Evolutionary conservation across 2,797 vertebrate genomes (phyloP).

Genomic region (Pseudochirops corinnae): DNA sequence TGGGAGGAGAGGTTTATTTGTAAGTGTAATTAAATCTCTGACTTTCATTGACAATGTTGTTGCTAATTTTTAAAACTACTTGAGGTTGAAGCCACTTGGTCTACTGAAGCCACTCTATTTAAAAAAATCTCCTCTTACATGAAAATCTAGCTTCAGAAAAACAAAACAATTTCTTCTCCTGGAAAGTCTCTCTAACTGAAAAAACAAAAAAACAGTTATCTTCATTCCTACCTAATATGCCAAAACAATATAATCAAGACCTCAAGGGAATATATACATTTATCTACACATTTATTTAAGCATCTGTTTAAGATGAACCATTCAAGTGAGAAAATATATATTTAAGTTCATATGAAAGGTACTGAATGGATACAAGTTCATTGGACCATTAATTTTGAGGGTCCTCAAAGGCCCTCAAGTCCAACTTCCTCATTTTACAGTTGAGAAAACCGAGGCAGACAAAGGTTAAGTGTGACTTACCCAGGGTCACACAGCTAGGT

Average conservation of each 20-base stretch:
- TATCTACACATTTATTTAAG: neutral
- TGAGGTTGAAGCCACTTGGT: slow-evolving; percentile 14
- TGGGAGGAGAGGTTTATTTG: neutral
- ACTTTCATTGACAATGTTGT: slow-evolving; percentile 8
- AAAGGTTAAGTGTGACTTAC: neutral
- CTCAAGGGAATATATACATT: neutral
- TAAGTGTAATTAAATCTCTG: neutral
- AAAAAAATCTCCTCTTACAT: neutral
- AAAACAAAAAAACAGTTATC: neutral
- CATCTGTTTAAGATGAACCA: neutral
- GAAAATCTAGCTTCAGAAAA: slow-evolving; percentile 27
- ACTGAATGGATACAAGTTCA: neutral
- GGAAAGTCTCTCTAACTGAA: slow-evolving; percentile 9
- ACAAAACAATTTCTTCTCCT: neutral
- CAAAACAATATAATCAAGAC: neutral
- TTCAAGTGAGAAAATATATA: neutral
- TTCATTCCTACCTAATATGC: neutral
- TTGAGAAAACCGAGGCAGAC: neutral
- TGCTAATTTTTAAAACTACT: neutral
- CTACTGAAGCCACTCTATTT: neutral
- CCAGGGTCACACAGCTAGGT: neutral
- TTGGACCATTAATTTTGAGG: neutral
- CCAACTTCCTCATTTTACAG: no score
- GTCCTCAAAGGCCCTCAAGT: no score
- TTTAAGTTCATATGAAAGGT: neutral